These are phyloP conservation scores for Uloborus plumipes DNA, from an alignment of 2,888 invertebrate species.

Conservation along the genomic window DNA sequence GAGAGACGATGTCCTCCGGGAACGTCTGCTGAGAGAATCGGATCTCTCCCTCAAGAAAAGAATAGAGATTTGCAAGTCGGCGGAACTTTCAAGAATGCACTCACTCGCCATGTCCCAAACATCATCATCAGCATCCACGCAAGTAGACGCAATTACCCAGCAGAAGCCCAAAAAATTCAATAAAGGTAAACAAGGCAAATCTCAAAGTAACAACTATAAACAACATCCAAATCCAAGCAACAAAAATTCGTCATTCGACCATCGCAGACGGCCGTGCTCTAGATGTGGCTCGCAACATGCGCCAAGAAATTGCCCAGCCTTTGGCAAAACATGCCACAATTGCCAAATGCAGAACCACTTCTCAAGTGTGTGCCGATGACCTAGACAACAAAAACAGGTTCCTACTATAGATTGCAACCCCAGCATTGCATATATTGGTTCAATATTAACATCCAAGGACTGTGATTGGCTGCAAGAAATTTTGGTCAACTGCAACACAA, in stretches of 20 bases:
- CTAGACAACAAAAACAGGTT: conserved; percentile 9
- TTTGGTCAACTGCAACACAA: not conserved
- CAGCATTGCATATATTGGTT: conserved; percentile 13
- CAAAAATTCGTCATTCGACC: not conserved
- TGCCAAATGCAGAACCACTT: conserved; percentile 19
- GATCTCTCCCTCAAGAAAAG: too few relatives aligned
- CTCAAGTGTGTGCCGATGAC: conserved; percentile 9
- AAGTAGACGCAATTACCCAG: too few relatives aligned
- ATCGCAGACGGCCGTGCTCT: conserved; percentile 3
- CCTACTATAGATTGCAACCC: conserved; percentile 1
- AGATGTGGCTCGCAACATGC: conserved; percentile 8
- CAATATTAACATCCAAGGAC: not conserved
- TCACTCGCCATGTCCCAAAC: too few relatives aligned
- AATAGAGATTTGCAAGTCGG: too few relatives aligned
- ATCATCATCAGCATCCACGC: too few relatives aligned
- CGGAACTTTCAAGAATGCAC: too few relatives aligned
- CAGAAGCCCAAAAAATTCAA: too few relatives aligned
- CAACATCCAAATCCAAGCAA: too few relatives aligned
- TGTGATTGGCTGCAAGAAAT: conserved; percentile 16
- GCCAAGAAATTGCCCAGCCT: conserved; percentile 11
- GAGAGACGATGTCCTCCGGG: not conserved
- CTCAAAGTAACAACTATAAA: not conserved
- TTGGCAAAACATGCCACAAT: conserved; percentile 20
- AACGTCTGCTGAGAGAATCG: too few relatives aligned
- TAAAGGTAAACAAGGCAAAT: too few relatives aligned